phyloP scores from a whole-genome alignment of 2,113 vertebrate genomes.

The Lepidothrix coronata region DNA sequence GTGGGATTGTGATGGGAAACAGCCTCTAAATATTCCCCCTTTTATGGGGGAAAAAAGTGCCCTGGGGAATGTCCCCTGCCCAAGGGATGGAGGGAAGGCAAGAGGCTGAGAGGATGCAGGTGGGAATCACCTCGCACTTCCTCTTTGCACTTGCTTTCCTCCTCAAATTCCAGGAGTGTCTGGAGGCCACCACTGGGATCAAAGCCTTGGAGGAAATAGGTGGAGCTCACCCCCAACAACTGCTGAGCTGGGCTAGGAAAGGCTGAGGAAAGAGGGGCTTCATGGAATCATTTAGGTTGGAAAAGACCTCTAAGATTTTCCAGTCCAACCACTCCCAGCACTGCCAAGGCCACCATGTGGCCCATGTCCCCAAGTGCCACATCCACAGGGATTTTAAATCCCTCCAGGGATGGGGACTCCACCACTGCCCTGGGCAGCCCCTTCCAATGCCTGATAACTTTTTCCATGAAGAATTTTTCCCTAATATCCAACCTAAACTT shows the following conservation, averaged over 20 bases:
- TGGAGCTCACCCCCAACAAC: not conserved
- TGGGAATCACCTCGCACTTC: rapidly evolving
- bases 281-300: rapidly evolving
- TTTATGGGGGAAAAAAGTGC: rapidly evolving
- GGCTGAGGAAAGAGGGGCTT: rapidly evolving
- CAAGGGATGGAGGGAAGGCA: not conserved
- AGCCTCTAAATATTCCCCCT: rapidly evolving
- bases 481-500: not conserved
- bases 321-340: not conserved
- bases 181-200: not conserved
- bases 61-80: not conserved
- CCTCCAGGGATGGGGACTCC: not conserved
- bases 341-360: not conserved
- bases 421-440: not conserved
- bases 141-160: not conserved
- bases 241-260: not conserved
- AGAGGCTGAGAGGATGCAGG: not conserved
- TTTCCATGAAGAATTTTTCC: not conserved
- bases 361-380: not conserved
- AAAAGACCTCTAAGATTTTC: rapidly evolving
- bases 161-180: not conserved
- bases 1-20: rapidly evolving
- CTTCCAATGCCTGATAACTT: too few species aligned
- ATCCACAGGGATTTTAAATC: not conserved
- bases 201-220: not conserved